Percentiles rank a stretch among this genome's conserved stretches.
These are phyloP conservation scores for Drosophila insularis DNA, from an alignment of 1,140 invertebrate species.

Conservation along the genomic window DNA sequence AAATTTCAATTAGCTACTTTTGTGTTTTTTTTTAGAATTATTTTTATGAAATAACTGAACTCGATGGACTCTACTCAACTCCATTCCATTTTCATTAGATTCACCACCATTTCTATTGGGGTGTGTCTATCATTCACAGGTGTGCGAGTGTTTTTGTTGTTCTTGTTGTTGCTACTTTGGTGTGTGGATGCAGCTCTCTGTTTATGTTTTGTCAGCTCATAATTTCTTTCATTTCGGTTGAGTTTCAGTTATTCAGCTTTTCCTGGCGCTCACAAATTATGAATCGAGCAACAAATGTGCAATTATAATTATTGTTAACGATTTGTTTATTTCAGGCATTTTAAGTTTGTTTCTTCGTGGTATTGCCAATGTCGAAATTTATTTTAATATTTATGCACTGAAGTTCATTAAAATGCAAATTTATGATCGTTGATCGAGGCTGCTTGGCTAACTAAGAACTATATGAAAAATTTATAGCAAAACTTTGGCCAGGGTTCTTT, in stretches of 20 bases:
- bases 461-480: conserved; percentile 69
- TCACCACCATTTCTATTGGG: neutral
- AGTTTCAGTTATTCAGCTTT: conserved; percentile 45
- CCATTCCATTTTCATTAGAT: neutral
- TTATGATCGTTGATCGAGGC: conserved; percentile 56
- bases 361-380: conserved; percentile 71
- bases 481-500: conserved; percentile 44
- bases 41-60: neutral
- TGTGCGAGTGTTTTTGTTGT: neutral
- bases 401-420: conserved; percentile 76
- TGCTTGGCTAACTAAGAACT: conserved; percentile 36
- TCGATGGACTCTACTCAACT: neutral
- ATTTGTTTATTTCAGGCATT: conserved; percentile 69
- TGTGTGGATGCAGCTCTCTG: conserved; percentile 33
- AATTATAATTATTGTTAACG: conserved; percentile 81
- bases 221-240: conserved; percentile 50
- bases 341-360: conserved; percentile 52
- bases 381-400: conserved; percentile 77
- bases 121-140: conserved; percentile 2
- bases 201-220: conserved; percentile 74
- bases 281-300: conserved; percentile 69
- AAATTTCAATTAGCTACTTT: neutral
- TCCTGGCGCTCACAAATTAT: conserved; percentile 70
- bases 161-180: neutral
- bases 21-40: neutral